Evolutionary conservation across 2,888 invertebrate species (phyloP).

Genomic region (Leptinotarsa tumamoca): DNA sequence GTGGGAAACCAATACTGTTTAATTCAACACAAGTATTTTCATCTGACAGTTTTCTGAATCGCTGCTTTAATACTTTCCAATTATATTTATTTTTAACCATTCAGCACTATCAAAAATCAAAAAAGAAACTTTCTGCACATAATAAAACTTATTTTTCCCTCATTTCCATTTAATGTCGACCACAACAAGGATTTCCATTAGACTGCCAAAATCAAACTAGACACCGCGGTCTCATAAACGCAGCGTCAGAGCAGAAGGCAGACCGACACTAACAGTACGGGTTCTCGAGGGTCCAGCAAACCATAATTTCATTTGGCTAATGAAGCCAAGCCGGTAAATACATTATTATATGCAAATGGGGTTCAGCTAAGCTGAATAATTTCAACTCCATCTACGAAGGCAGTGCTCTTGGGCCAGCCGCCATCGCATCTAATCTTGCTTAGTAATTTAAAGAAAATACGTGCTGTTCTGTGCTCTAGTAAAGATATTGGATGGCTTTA

Average conservation of each 20-base stretch:
- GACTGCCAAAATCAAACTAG: slow-evolving; percentile 53
- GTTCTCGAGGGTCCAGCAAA: slow-evolving; percentile 54
- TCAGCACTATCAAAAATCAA: too few relatives aligned
- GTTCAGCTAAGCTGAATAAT: slow-evolving; percentile 59
- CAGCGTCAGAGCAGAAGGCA: slow-evolving; percentile 41
- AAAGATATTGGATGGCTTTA: slow-evolving; percentile 30
- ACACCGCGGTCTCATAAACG: slow-evolving; percentile 49
- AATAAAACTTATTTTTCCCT: not conserved
- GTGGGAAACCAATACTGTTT: too few relatives aligned
- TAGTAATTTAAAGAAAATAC: slow-evolving; percentile 44
- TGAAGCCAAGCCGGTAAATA: slow-evolving; percentile 63
- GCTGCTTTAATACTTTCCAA: too few relatives aligned
- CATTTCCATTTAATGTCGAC: slow-evolving; percentile 33
- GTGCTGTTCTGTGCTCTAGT: slow-evolving; percentile 8
- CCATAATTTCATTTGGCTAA: slow-evolving; percentile 64
- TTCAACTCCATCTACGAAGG: slow-evolving; percentile 43
- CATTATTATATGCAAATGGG: slow-evolving; percentile 65
- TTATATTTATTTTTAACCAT: too few relatives aligned
- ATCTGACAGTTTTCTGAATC: too few relatives aligned
- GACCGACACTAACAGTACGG: slow-evolving; percentile 44
- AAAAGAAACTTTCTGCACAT: not conserved
- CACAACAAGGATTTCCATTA: slow-evolving; percentile 38
- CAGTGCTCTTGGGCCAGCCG: slow-evolving; percentile 28
- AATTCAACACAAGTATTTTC: too few relatives aligned
- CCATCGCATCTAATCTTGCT: slow-evolving; percentile 40